Conservation (phyloP, 2,797 vertebrate species). For the Myripristis murdjan region DNA sequence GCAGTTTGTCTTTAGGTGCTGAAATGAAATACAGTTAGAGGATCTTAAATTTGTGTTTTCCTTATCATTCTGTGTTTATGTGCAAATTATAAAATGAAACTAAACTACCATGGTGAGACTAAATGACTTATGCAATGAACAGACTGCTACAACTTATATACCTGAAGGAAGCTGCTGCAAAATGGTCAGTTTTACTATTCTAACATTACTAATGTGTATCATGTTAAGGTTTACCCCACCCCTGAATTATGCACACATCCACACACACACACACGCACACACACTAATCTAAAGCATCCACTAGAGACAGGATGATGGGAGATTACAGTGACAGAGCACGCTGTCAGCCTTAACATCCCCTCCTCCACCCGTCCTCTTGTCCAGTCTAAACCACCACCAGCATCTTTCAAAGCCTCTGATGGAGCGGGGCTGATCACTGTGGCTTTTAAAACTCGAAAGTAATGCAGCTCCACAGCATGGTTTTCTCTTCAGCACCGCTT, state of each 20-base stretch:
- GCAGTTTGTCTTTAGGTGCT: no score
- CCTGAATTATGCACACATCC: conserved; percentile 29
- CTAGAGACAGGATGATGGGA: conserved; percentile 54
- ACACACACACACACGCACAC: conserved; percentile 34
- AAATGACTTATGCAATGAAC: no score
- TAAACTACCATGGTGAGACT: no score
- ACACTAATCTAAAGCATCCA: conserved; percentile 64
- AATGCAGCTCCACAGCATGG: neutral
- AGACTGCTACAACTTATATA: no score
- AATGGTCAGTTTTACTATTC: neutral
- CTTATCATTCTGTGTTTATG: no score
- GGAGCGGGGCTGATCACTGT: neutral
- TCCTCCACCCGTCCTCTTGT: neutral
- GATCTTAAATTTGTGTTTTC: no score
- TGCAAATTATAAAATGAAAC: no score
- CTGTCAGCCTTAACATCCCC: conserved; percentile 31
- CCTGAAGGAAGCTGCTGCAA: no score
- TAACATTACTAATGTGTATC: neutral
- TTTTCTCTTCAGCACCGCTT: neutral
- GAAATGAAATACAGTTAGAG: no score
- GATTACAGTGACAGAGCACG: conserved; percentile 52
- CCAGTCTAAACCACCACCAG: conserved; percentile 5
- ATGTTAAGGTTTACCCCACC: no score
- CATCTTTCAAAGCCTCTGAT: conserved; percentile 9
- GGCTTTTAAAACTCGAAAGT: neutral